Percentiles rank a stretch among this genome's conserved stretches.
phyloP scores from a whole-genome alignment of 1,140 invertebrate genomes.

The Aradophagus sp. region DNA sequence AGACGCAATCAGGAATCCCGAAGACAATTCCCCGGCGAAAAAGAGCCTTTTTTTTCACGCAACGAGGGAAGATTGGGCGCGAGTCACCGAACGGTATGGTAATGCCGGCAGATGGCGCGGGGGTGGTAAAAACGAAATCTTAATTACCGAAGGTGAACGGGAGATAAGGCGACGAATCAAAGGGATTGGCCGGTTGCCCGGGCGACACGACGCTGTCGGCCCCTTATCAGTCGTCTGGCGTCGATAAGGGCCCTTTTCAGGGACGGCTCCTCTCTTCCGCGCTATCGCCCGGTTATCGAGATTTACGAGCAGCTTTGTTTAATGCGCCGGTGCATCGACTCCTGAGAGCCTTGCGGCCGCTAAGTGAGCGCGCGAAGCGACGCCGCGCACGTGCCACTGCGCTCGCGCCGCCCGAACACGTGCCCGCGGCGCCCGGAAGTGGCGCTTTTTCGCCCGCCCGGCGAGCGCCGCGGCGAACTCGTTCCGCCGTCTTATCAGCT shows the following conservation, averaged over 20 bases:
- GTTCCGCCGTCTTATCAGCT: too few species aligned
- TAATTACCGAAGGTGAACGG: conserved; percentile 35
- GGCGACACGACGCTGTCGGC: conserved; percentile 42
- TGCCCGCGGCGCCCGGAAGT: conserved; percentile 15
- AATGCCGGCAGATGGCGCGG: too few species aligned
- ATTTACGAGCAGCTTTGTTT: conserved; percentile 56
- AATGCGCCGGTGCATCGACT: conserved; percentile 51
- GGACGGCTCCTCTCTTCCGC: conserved; percentile 33
- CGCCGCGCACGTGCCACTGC: conserved; percentile 25
- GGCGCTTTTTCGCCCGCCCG: conserved; percentile 13
- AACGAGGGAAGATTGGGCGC: too few species aligned
- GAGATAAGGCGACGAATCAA: conserved; percentile 43
- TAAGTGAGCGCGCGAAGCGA: conserved; percentile 23
- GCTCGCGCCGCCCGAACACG: conserved; percentile 6
- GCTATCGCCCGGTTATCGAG: conserved; percentile 56
- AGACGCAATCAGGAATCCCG: too few species aligned
- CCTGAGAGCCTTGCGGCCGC: conserved; percentile 22
- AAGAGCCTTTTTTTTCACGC: too few species aligned
- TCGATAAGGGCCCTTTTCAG: conserved; percentile 48
- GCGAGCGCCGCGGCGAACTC: too few species aligned
- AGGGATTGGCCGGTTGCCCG: conserved; percentile 41
- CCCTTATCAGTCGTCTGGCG: conserved; percentile 25
- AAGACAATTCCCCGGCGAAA: too few species aligned
- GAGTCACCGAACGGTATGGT: too few species aligned
- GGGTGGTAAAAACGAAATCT: conserved; percentile 51